Base-by-base conservation (phyloP, 2,113 vertebrate genomes). In the Xyrauchen texanus region DNA sequence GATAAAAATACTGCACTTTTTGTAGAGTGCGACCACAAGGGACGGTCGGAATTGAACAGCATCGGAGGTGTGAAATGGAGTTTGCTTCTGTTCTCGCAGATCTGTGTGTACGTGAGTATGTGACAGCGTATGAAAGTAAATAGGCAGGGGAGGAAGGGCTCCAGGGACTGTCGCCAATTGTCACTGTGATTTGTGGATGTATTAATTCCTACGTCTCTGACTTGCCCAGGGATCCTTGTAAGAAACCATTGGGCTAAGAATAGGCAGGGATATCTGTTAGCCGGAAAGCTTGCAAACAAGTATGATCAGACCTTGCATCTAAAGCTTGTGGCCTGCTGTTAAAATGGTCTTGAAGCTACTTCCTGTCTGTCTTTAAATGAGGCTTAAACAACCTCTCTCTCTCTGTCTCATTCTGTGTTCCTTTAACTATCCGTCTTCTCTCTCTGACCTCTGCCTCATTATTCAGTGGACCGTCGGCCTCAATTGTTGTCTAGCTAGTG, bases 21-120 rank as follows among this genome's bases (percentile, higher is more conserved):
- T 77, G 79, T 86, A 89, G 88, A 78, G 81, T 88, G 81, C 84
- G 85, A 86, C 87, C 88, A 84, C 83, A 68, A 90, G 91, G 88
- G 91, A 91, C 84, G 81, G 82, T 85, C 85, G 63, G 87, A 92
- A 93, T 93, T 86, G 89, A 87, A 94, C 92, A 94, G 91, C 91
- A 90, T 83, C 60, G 47, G 87, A 93, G 86, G 91, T 93, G 93
- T 88, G 89, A 93, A 93, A 89, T 89, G 84, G 89, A 90, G 87
- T 90, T 90, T 91, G 89, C 88, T 87, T 90, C 89, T 87, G 80
- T 85, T 85, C 88, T 77, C 78, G 75, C 81, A 78, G 74, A 78
- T 82, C 68, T 10, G 16, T 63, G 68, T 69, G 80, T 81, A 76
- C 62, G 62, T 4, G 60, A 45, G 71, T 10, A 15, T 16, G 75